Conservation (phyloP, 2,113 vertebrate species). For the Cardinalis cardinalis region DNA sequence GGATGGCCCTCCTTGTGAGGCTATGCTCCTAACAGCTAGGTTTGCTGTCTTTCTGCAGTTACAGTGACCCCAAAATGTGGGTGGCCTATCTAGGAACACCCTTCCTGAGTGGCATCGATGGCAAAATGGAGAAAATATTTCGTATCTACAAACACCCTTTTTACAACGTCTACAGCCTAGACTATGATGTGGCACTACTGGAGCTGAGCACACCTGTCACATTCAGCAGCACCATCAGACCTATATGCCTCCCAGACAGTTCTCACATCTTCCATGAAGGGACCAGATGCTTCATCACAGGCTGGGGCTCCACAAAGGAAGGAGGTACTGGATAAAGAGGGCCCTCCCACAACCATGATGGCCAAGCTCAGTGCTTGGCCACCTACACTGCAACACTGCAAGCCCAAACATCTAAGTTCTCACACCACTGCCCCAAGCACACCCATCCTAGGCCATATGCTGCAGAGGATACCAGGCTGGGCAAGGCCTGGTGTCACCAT, state of each 20-base stretch:
- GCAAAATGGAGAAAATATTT: conserved; percentile 81
- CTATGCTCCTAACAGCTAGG: not conserved
- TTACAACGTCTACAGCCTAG: conserved; percentile 88
- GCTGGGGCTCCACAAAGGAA: conserved; percentile 87
- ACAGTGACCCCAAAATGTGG: conserved; percentile 82
- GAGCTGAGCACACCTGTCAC: conserved; percentile 77
- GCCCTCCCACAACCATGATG: not conserved
- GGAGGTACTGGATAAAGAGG: conserved; percentile 64
- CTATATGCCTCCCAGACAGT: conserved; percentile 84
- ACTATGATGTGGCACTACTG: conserved; percentile 88
- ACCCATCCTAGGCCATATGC: not conserved
- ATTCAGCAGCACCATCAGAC: conserved; percentile 79
- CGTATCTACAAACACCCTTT: conserved; percentile 84
- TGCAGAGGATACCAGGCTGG: not conserved
- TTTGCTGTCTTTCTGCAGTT: conserved; percentile 63
- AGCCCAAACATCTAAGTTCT: not conserved
- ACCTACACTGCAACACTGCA: not conserved
- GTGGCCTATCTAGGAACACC: conserved; percentile 87
- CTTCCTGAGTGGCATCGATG: conserved; percentile 75
- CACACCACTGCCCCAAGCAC: not conserved
- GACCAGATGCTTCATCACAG: conserved; percentile 86
- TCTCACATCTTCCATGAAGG: conserved; percentile 76
- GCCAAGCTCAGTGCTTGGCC: not conserved
- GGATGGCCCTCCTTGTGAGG: not conserved
- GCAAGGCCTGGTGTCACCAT: not conserved